Conservation (phyloP, 2,113 vertebrate species). For the Maylandia zebra region DNA sequence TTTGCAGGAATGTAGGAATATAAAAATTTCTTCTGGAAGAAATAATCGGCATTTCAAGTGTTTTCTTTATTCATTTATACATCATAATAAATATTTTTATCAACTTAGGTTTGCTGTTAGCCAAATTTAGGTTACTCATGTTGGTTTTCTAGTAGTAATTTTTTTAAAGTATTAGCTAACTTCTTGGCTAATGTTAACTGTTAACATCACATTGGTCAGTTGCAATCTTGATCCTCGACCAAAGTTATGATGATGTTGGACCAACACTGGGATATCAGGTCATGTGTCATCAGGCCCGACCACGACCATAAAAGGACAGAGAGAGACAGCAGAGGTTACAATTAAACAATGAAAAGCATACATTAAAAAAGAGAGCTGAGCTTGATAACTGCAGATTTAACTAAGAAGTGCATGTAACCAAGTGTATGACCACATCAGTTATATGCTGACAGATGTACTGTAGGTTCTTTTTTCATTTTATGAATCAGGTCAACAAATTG, state of each 20-base stretch:
- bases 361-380: neutral
- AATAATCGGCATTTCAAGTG: accelerated
- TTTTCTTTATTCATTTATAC: neutral
- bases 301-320: neutral
- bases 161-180: neutral
- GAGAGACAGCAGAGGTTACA: neutral
- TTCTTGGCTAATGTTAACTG: neutral
- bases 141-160: neutral
- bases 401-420: neutral
- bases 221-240: neutral
- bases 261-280: neutral
- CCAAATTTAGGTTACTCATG: neutral
- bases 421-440: neutral
- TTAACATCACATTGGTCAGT: neutral
- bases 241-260: neutral
- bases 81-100: neutral
- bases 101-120: neutral
- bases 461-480: neutral
- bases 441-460: neutral
- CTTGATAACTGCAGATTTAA: neutral
- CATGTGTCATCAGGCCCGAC: neutral
- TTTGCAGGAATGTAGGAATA: neutral
- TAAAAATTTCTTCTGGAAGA: neutral
- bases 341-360: neutral
- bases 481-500: neutral